A percentile compares a stretch with the other conserved stretches of the same genome.
These are phyloP conservation scores for Lamellibrachia satsuma DNA, from an alignment of 2,888 invertebrate species.

Conservation along the genomic window DNA sequence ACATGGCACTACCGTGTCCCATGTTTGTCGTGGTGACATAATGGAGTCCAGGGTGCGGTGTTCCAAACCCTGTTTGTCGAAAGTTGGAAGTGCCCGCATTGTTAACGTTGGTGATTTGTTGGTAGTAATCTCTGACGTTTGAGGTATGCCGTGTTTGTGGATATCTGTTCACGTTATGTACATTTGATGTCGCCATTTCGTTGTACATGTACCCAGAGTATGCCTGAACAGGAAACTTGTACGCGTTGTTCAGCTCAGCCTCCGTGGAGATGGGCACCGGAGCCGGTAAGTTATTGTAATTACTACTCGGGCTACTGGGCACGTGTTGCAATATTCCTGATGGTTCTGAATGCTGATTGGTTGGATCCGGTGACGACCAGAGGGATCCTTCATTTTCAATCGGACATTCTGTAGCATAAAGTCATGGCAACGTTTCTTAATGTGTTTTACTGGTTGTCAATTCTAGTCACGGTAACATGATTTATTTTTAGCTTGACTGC, in stretches of 20 bases:
- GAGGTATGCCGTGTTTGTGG: background rate
- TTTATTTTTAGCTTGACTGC: background rate
- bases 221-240: background rate
- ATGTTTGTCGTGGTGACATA: background rate
- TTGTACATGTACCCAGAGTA: background rate
- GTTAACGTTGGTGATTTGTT: background rate
- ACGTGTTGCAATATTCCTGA: background rate
- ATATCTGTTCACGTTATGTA: background rate
- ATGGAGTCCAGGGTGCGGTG: background rate
- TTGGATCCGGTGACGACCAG: slow-evolving; percentile 20
- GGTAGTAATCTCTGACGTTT: background rate
- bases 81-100: background rate
- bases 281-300: background rate
- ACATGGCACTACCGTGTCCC: background rate
- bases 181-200: background rate
- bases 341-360: background rate
- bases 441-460: background rate
- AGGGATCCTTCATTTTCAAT: slow-evolving; percentile 14
- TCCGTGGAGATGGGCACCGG: background rate
- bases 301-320: background rate
- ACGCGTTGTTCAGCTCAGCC: background rate
- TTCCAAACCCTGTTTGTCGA: background rate
- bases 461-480: background rate
- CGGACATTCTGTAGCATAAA: slow-evolving; percentile 3
- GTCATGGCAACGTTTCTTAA: background rate